These are phyloP conservation scores for Babylonia areolata DNA, from an alignment of 1,140 invertebrate genomes.

Conservation along the genomic window DNA sequence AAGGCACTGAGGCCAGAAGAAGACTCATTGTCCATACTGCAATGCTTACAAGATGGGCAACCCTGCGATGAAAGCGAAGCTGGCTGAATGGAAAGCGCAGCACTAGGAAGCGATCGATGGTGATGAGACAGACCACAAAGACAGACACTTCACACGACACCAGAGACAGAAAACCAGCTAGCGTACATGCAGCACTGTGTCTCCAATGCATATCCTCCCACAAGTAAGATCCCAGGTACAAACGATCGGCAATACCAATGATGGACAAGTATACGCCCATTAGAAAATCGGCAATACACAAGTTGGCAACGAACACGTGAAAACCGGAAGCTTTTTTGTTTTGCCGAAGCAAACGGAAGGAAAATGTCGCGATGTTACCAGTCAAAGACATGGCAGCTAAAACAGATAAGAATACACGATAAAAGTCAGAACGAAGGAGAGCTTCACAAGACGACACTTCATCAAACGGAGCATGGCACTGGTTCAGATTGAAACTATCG, in stretches of 20 bases:
- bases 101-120: not conserved
- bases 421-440: not conserved
- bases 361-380: not conserved
- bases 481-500: not conserved
- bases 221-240: not conserved
- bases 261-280: not conserved
- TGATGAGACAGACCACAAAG: not conserved
- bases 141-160: not conserved
- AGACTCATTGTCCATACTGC: not conserved
- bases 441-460: not conserved
- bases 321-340: not conserved
- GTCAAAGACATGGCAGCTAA: not conserved
- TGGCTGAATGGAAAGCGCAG: not conserved
- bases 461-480: not conserved
- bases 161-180: not conserved
- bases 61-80: not conserved
- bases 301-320: not conserved
- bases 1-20: not conserved
- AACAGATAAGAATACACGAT: not conserved
- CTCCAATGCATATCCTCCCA: not conserved
- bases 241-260: not conserved
- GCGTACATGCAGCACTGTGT: not conserved
- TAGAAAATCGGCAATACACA: not conserved
- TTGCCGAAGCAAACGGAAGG: not conserved
- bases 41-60: not conserved